These are phyloP conservation scores for Sycophila texana DNA, from an alignment of 2,888 invertebrate genomes.

Conservation along the genomic window DNA sequence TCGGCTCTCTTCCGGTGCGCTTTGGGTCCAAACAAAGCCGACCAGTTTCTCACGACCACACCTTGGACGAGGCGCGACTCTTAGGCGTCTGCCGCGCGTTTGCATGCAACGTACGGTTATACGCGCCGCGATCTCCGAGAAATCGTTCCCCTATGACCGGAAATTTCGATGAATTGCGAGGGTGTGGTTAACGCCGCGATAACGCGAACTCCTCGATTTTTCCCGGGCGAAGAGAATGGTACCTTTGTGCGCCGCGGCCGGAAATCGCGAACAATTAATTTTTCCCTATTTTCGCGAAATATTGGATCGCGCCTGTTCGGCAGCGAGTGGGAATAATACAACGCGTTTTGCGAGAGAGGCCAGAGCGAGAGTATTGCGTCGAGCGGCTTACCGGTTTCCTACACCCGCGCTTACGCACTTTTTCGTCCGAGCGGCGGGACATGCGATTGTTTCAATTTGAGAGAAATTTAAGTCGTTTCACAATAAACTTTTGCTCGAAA, in stretches of 20 bases:
- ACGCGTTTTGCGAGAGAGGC: no score
- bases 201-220: no score
- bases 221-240: no score
- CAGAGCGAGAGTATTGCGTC: not conserved
- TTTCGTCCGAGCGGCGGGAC: constrained; percentile 35
- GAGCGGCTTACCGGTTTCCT: not conserved
- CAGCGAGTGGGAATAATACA: no score
- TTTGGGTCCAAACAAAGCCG: not conserved
- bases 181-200: no score
- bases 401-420: constrained; percentile 33
- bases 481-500: no score
- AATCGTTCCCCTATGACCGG: not conserved
- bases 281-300: no score
- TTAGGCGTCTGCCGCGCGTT: not conserved
- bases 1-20: not conserved
- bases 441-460: constrained; percentile 41
- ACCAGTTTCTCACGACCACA: constrained; percentile 72
- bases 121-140: not conserved
- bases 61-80: constrained; percentile 59
- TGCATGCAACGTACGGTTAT: not conserved
- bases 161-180: constrained; percentile 8
- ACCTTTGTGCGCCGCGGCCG: no score
- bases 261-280: no score
- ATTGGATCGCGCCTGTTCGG: no score
- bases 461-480: no score